Evolutionary conservation across 2,113 vertebrate species (phyloP).

Genomic region (Calonectris borealis): DNA sequence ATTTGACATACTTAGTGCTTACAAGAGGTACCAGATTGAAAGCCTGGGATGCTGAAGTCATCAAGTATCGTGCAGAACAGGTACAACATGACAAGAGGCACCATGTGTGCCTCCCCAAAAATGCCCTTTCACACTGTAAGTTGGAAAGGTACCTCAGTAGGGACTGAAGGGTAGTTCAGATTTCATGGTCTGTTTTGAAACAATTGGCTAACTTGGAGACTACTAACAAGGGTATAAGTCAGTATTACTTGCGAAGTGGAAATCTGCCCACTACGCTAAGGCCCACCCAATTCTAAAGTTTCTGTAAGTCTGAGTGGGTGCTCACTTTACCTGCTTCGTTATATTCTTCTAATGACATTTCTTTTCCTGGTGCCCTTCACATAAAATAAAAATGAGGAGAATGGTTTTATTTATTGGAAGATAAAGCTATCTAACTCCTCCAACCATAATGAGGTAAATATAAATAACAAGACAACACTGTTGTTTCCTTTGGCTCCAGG

Average conservation of each 20-base stretch:
- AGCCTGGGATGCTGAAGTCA: not conserved
- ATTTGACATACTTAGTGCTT: not conserved
- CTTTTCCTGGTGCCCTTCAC: conserved; percentile 27
- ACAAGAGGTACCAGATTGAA: not conserved
- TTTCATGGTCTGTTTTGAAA: conserved; percentile 54
- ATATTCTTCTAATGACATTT: not conserved
- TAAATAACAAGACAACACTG: not conserved
- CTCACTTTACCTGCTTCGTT: not conserved
- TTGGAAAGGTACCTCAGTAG: conserved; percentile 2
- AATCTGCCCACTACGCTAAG: not conserved
- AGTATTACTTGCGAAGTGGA: not conserved
- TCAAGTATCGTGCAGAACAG: not conserved
- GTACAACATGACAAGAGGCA: not conserved
- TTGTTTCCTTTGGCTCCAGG: conserved; percentile 33
- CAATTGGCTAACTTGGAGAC: conserved; percentile 24
- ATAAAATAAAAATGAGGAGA: conserved; percentile 8
- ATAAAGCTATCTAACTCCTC: conserved; percentile 26
- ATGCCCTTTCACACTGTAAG: not conserved
- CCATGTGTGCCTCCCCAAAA: not conserved
- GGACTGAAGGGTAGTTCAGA: conserved; percentile 62
- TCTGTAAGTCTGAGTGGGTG: not conserved
- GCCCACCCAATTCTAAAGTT: not conserved
- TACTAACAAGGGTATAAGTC: not conserved
- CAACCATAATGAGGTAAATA: not conserved
- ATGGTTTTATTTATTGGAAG: conserved; percentile 26